Conservation (phyloP, 2,797 vertebrate species). For the Takifugu ocellatus region DNA sequence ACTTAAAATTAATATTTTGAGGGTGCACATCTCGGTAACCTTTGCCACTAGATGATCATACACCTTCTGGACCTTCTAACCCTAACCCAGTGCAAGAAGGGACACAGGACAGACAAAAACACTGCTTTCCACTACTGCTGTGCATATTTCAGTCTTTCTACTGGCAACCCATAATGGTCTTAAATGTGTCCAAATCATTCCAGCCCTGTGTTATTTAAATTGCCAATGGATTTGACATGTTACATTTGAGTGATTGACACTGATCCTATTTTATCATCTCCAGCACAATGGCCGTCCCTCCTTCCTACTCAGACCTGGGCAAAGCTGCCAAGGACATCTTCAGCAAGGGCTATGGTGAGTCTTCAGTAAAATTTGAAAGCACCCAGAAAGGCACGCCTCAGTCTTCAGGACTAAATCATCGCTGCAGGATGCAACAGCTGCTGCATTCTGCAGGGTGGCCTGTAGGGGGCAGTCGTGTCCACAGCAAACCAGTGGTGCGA, state of each 20-base stretch:
- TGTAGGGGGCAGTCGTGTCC: too few relatives aligned
- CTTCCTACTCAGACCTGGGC: conserved; percentile 90
- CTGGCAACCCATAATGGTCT: too few relatives aligned
- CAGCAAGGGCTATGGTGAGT: conserved; percentile 94
- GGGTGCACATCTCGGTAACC: background rate
- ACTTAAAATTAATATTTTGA: background rate
- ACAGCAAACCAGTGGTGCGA: too few relatives aligned
- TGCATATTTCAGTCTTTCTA: too few relatives aligned
- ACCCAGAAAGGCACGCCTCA: too few relatives aligned
- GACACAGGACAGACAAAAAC: too few relatives aligned
- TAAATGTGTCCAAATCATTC: too few relatives aligned
- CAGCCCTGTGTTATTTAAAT: too few relatives aligned
- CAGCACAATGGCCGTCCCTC: conserved; percentile 90
- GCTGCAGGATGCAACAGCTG: too few relatives aligned
- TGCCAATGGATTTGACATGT: background rate
- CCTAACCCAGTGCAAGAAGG: background rate
- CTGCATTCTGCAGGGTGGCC: too few relatives aligned
- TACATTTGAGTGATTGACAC: background rate
- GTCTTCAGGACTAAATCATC: too few relatives aligned
- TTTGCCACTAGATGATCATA: background rate
- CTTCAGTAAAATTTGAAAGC: background rate
- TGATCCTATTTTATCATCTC: background rate
- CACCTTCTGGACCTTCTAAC: background rate
- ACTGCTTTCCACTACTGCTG: too few relatives aligned
- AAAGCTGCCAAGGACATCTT: conserved; percentile 94